A percentile compares a stretch with the other conserved stretches of the same genome.
Evolutionary conservation across 2,113 vertebrate genomes (phyloP).

Genomic region (Perca flavescens): DNA sequence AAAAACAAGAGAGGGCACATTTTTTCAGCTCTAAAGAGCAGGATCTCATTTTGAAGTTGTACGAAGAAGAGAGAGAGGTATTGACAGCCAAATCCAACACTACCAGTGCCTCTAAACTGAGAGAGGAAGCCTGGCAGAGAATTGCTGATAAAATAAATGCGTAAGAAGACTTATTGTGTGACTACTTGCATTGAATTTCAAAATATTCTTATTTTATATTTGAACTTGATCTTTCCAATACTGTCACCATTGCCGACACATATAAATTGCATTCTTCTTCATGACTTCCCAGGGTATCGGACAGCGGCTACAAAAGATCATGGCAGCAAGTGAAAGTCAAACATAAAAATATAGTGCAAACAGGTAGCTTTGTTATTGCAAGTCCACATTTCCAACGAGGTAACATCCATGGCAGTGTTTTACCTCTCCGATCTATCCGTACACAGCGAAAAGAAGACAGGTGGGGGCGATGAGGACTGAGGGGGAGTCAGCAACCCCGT

Average conservation of each 20-base stretch:
- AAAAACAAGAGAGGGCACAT: slow-evolving; percentile 70
- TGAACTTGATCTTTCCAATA: background rate
- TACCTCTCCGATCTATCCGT: background rate
- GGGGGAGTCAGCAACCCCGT: slow-evolving; percentile 34
- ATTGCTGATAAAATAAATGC: slow-evolving; percentile 75
- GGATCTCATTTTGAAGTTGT: slow-evolving; percentile 72
- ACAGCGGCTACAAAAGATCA: slow-evolving; percentile 74
- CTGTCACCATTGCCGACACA: no score
- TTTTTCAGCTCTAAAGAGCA: slow-evolving; percentile 78
- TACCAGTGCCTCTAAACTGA: slow-evolving; percentile 70
- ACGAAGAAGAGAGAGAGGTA: slow-evolving; percentile 71
- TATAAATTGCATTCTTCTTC: background rate
- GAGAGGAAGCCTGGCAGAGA: slow-evolving; percentile 78
- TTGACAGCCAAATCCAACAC: slow-evolving; percentile 77
- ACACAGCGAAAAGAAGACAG: slow-evolving; percentile 67
- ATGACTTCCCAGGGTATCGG: slow-evolving; percentile 58
- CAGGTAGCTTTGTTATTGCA: slow-evolving; percentile 47
- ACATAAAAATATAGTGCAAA: slow-evolving; percentile 77
- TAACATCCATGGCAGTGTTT: background rate
- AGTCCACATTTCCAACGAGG: background rate
- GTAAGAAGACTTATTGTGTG: slow-evolving; percentile 37
- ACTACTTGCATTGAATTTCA: background rate
- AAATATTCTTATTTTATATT: background rate
- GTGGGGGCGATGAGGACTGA: slow-evolving; percentile 41
- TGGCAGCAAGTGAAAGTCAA: slow-evolving; percentile 81